Conservation (phyloP, 2,888 invertebrate genomes). For the Parasteatoda lunata region DNA sequence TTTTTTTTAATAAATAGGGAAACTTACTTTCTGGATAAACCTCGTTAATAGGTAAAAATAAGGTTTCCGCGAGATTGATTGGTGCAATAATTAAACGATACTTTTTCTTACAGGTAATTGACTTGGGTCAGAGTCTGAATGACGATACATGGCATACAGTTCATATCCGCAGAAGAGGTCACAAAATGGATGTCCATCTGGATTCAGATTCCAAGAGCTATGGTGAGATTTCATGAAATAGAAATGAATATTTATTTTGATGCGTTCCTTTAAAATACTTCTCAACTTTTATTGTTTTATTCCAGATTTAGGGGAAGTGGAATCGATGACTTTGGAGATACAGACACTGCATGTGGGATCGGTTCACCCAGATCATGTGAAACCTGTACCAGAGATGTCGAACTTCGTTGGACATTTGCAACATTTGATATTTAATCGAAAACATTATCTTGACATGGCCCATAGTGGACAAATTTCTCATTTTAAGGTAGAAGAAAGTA, state of each 20-base stretch:
- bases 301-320: conserved; percentile 82
- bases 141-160: conserved; percentile 98
- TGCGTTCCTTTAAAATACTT: neutral
- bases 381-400: conserved; percentile 81
- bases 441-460: conserved; percentile 86
- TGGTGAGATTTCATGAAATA: conserved; percentile 69
- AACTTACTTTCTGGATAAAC: too few species aligned
- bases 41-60: too few species aligned
- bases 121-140: conserved; percentile 88
- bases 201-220: conserved; percentile 86
- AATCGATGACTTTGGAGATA: conserved; percentile 87
- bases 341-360: conserved; percentile 85
- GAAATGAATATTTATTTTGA: neutral
- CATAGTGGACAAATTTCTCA: conserved; percentile 77
- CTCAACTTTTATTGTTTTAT: neutral
- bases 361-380: conserved; percentile 55
- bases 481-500: conserved; percentile 24
- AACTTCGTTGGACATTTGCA: conserved; percentile 94
- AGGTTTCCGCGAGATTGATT: too few species aligned
- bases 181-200: conserved; percentile 88
- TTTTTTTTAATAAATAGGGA: too few species aligned
- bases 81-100: neutral
- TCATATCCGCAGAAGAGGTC: conserved; percentile 88
- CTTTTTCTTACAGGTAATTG: conserved; percentile 79
- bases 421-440: conserved; percentile 91